A percentile compares a stretch with the other conserved stretches of the same genome.
Conservation (phyloP, 2,113 vertebrate genomes). For the Brachyistius frenatus region DNA sequence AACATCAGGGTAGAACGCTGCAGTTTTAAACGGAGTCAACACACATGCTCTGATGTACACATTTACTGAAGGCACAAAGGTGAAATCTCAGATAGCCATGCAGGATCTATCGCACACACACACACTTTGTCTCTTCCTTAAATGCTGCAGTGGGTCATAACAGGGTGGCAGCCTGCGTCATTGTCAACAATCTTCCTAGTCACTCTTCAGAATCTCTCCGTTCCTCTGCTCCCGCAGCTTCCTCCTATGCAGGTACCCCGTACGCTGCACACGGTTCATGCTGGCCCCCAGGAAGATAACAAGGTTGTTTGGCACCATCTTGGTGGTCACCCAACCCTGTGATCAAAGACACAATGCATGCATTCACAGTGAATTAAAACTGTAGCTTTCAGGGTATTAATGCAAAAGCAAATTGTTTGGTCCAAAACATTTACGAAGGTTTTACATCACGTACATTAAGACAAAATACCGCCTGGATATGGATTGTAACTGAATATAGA, state of each 20-base stretch:
- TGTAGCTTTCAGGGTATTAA: neutral
- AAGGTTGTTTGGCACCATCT: constrained; percentile 80
- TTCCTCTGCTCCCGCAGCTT: constrained; percentile 84
- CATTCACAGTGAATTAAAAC: neutral
- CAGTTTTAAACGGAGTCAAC: constrained; percentile 28
- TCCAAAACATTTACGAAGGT: neutral
- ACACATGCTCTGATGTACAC: neutral
- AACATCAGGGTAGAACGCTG: constrained; percentile 29
- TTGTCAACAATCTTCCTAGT: constrained; percentile 67
- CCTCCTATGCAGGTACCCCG: constrained; percentile 84
- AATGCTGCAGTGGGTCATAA: constrained; percentile 12
- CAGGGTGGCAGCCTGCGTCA: neutral
- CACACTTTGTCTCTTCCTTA: constrained; percentile 10
- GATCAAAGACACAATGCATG: neutral
- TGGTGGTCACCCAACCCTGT: constrained; percentile 86
- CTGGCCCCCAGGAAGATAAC: constrained; percentile 75
- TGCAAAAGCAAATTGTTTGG: neutral
- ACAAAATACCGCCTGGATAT: too few species aligned
- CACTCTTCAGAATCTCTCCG: constrained; percentile 59
- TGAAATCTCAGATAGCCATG: constrained; percentile 28
- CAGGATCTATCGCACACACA: constrained; percentile 9
- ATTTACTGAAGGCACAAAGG: constrained; percentile 33
- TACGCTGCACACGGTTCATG: constrained; percentile 83
- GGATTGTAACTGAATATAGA: too few species aligned
- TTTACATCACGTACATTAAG: neutral